These are phyloP conservation scores for Platysternon megacephalum DNA, from an alignment of 2,113 vertebrate species.

Conservation along the genomic window DNA sequence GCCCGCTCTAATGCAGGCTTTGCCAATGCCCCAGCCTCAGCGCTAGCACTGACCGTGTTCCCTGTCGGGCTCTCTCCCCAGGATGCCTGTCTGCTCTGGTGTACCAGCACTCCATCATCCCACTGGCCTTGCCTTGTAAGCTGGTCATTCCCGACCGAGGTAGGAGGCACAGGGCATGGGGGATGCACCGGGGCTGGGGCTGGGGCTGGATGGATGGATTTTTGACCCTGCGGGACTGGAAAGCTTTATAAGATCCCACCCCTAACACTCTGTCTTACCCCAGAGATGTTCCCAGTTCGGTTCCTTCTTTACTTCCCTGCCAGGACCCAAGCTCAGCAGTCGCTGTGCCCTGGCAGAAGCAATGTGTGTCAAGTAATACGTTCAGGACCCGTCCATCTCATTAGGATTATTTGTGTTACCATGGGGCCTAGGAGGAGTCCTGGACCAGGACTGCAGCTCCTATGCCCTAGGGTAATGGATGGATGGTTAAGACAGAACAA, in stretches of 20 bases:
- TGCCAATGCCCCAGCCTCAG: neutral
- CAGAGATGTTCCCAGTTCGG: neutral
- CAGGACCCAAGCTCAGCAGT: neutral
- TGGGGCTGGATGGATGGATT: neutral
- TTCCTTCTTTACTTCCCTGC: neutral
- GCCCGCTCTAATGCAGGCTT: neutral
- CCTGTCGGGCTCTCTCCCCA: slow-evolving; percentile 55
- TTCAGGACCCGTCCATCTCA: no score
- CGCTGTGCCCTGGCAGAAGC: no score
- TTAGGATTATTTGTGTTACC: no score
- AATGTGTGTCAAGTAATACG: no score
- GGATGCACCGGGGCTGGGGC: neutral
- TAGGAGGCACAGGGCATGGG: slow-evolving; percentile 62
- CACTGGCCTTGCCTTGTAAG: slow-evolving; percentile 96
- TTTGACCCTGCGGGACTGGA: neutral
- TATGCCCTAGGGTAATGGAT: neutral
- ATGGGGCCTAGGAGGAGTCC: no score
- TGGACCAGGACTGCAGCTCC: no score
- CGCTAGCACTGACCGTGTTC: neutral
- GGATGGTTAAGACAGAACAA: neutral
- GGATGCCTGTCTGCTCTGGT: slow-evolving; percentile 96
- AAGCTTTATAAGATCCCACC: neutral
- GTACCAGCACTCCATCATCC: slow-evolving; percentile 98
- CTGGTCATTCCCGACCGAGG: slow-evolving; percentile 95
- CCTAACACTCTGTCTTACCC: neutral